Percentiles rank a stretch among this genome's conserved stretches.
These are phyloP conservation scores for Drosophila emarginata DNA, from an alignment of 2,888 invertebrate genomes.

Conservation along the genomic window DNA sequence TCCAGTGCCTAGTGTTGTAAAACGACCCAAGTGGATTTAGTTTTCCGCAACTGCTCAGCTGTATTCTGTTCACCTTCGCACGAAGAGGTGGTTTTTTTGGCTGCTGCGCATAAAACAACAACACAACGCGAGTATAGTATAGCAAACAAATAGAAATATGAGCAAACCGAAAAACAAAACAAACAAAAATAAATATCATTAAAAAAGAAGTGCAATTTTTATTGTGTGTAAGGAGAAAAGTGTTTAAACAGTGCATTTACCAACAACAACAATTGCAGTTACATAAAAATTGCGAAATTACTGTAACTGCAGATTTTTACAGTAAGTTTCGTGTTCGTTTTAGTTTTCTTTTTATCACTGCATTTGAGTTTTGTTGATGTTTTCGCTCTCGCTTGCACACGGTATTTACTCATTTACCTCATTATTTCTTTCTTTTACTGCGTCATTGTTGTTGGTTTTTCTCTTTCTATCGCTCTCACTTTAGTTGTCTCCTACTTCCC, in stretches of 20 bases:
- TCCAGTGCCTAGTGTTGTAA: too few relatives aligned
- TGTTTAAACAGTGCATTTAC: constrained; percentile 1
- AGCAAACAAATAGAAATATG: not conserved
- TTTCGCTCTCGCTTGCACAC: constrained; percentile 26
- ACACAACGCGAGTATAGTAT: not conserved
- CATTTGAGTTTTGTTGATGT: constrained; percentile 37
- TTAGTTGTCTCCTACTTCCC: constrained; percentile 6
- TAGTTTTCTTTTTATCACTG: constrained; percentile 27
- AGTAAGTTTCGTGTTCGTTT: constrained; percentile 55
- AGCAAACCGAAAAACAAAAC: not conserved
- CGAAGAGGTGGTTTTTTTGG: constrained; percentile 11
- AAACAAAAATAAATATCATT: not conserved
- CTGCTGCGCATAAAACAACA: not conserved
- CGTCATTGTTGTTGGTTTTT: constrained; percentile 42
- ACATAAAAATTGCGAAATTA: constrained; percentile 55
- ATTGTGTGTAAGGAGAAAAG: constrained; percentile 14
- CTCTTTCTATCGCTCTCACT: not conserved
- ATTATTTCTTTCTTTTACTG: constrained; percentile 36
- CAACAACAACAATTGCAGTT: constrained; percentile 30
- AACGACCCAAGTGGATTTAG: too few relatives aligned
- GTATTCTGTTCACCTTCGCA: not conserved
- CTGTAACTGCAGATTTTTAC: constrained; percentile 59
- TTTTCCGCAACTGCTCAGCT: too few relatives aligned
- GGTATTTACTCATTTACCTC: constrained; percentile 8
- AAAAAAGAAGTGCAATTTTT: not conserved